Conservation (phyloP, 2,113 vertebrate genomes). For the Rhodinocichla rosea region DNA sequence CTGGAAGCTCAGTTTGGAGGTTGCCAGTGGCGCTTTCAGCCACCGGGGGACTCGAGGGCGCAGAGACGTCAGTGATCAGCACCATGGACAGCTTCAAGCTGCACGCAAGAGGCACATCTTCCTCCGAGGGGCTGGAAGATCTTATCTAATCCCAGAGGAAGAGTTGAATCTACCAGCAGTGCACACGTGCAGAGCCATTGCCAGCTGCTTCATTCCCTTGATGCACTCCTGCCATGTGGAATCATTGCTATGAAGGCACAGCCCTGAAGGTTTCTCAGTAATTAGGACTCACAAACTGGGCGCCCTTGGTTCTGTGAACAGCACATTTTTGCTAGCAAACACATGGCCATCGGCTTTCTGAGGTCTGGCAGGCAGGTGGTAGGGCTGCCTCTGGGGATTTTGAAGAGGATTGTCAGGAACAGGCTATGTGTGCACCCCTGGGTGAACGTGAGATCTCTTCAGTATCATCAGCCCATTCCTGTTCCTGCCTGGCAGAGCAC, state of each 20-base stretch:
- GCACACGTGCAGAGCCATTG: not conserved
- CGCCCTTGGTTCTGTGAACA: not conserved
- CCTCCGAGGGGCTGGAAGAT: not conserved
- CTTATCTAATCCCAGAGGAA: not conserved
- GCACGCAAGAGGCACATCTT: accelerated
- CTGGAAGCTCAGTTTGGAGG: not conserved
- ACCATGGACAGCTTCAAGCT: not conserved
- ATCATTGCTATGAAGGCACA: not conserved
- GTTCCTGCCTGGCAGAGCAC: no score
- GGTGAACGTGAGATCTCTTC: accelerated
- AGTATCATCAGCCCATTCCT: no score
- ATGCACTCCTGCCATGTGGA: not conserved
- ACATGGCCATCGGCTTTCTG: not conserved
- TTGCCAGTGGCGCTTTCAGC: accelerated
- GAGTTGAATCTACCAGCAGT: not conserved
- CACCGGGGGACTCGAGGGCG: accelerated
- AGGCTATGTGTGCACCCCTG: not conserved
- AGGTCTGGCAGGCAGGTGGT: not conserved
- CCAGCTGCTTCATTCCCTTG: not conserved
- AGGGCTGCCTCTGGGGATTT: not conserved
- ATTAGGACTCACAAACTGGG: not conserved
- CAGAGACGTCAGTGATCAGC: not conserved
- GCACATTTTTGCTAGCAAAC: not conserved
- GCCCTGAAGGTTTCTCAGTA: not conserved
- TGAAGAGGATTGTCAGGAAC: not conserved